Conservation (phyloP, 2,888 invertebrate genomes). For the Phrixothrix hirtus region DNA sequence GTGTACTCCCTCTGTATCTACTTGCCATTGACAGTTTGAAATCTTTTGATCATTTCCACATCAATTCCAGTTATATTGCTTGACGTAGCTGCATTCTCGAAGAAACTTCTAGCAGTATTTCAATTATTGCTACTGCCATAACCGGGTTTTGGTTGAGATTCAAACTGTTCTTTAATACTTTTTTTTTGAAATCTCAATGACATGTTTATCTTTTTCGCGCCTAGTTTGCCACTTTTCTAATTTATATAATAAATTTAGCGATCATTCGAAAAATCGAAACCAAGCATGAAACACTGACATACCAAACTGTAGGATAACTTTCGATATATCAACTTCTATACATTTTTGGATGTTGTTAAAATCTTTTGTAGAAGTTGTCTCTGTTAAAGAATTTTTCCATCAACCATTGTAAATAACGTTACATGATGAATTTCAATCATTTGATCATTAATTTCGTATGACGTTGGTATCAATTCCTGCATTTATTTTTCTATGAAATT, state of each 20-base stretch:
- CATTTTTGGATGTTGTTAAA: too few relatives aligned
- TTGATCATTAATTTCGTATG: too few relatives aligned
- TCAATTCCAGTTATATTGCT: slow-evolving; percentile 5
- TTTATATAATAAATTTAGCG: slow-evolving; percentile 43
- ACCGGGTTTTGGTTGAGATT: slow-evolving; percentile 25
- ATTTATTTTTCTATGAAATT: too few relatives aligned
- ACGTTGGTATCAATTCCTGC: too few relatives aligned
- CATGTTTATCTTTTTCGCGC: slow-evolving; percentile 27
- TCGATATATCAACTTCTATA: too few relatives aligned
- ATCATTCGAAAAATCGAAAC: slow-evolving; percentile 44
- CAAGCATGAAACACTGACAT: slow-evolving; percentile 43
- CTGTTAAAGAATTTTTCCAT: too few relatives aligned
- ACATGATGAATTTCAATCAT: too few relatives aligned
- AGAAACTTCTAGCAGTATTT: slow-evolving; percentile 27
- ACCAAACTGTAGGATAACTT: slow-evolving; percentile 21
- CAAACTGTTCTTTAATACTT: slow-evolving; percentile 26
- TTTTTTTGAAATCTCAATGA: slow-evolving; percentile 13
- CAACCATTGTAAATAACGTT: too few relatives aligned
- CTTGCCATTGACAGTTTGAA: slow-evolving; percentile 6
- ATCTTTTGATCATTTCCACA: slow-evolving; percentile 11
- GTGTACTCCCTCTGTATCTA: slow-evolving; percentile 4
- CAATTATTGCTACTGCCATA: slow-evolving; percentile 34
- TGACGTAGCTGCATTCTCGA: slow-evolving; percentile 36
- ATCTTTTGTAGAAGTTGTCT: too few relatives aligned
- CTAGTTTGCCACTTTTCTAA: slow-evolving; percentile 45